Evolutionary conservation across 2,113 vertebrate genomes (phyloP), one percentile per base, ranked within the genome.

Genomic region (Speoplatyrhinus poulsoni): DNA sequence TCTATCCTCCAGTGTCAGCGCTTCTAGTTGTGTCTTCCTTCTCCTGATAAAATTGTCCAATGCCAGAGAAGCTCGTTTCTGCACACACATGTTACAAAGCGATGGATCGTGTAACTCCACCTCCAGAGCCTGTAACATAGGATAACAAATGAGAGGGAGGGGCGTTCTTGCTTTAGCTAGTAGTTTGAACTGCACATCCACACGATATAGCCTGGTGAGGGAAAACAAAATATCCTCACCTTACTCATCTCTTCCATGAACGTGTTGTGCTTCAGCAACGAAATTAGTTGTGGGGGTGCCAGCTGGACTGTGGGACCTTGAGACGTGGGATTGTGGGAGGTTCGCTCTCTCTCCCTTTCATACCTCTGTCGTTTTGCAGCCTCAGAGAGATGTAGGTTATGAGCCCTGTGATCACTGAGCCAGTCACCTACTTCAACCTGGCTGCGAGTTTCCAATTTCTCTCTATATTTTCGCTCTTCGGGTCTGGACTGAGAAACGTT

Each of bases 21-120:
- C 12, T 72, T 88, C 80, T 69, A 94, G 64, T 62, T 91, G 89
- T 72, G 81, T 65, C 77, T 88, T 93, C 69, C 83, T 91, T 11
- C 12, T 69, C 53, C 86, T 84, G 82, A 94, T 88, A 88, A 95
- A 94, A 49, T 75, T 46, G 50, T 50, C 62, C 77, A 84, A 72
- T 71, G 94, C 91, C 76, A 93, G 72, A 72, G 90, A 82, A 54
- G 87, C 85, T 32, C 50, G 67, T 72, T 90, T 80, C 75, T 86
- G 69, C 69, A 55, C 70, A 80, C 93, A 93, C 4, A 53, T 74
- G 41, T 73, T 62, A 74, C 93, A 94, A 1, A 0, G 62, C 7
- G 81, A 78, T 0, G 83, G 60, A 13, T 87, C 67, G 0, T 90
- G 92, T 19, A 90, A 77, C 70, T 89, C 77, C 62, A 64, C 61